A percentile compares a stretch with the other conserved stretches of the same genome.
Conservation (phyloP, 2,888 invertebrate genomes). For the Aphodius granarius region DNA sequence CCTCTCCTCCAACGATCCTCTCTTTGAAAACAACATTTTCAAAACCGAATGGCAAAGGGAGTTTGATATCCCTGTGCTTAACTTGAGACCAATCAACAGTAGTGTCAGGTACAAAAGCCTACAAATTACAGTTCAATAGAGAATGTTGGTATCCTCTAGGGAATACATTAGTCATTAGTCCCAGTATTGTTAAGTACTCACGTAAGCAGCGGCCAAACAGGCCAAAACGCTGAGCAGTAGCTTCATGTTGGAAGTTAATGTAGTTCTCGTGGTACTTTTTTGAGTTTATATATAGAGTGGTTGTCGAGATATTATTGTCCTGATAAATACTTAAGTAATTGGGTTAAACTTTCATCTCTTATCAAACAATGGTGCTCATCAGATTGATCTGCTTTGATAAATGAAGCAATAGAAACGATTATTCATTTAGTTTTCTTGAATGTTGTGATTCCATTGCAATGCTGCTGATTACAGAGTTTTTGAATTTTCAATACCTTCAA, state of each 20-base stretch:
- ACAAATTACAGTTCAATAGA: too few species aligned
- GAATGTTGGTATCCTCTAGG: too few species aligned
- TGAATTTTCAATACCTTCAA: too few species aligned
- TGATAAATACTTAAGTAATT: neutral
- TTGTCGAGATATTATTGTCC: neutral
- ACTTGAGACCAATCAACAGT: conserved; percentile 17
- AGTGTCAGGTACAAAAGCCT: conserved; percentile 1
- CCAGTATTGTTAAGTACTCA: neutral
- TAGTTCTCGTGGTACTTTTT: neutral
- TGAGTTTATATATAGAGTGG: neutral
- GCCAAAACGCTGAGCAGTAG: conserved; percentile 8
- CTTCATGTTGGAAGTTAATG: conserved; percentile 3
- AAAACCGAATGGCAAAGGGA: conserved; percentile 2
- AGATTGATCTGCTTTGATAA: neutral
- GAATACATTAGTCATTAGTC: too few species aligned
- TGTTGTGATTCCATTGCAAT: too few species aligned
- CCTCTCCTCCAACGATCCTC: conserved; percentile 12
- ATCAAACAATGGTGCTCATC: neutral
- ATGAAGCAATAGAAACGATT: neutral
- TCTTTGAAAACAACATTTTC: neutral
- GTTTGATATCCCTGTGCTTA: neutral
- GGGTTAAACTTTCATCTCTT: neutral
- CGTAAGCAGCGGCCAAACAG: neutral
- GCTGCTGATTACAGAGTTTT: too few species aligned
- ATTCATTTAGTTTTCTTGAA: too few species aligned